Percentiles rank a stretch among this genome's conserved stretches.
Evolutionary conservation across 2,888 invertebrate genomes (phyloP).

Genomic region (Acleris literana): DNA sequence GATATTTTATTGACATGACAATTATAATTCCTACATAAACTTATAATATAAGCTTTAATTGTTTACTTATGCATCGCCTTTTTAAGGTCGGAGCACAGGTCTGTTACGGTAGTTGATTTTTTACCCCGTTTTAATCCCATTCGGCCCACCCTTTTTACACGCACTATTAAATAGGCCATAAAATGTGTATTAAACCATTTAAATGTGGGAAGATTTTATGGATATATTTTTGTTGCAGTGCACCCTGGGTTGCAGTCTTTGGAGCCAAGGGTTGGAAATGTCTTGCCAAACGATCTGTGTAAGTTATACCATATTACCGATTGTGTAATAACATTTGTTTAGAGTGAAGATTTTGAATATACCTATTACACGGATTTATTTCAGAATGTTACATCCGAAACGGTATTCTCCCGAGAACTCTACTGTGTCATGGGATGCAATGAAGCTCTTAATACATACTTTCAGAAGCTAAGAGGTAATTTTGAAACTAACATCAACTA

Average conservation of each 20-base stretch:
- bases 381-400: slow-evolving; percentile 88
- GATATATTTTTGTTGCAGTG: slow-evolving; percentile 85
- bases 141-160: slow-evolving; percentile 33
- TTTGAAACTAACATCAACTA: not conserved
- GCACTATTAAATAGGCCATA: slow-evolving; percentile 37
- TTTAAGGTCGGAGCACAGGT: not conserved
- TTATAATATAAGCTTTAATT: not conserved
- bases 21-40: not conserved
- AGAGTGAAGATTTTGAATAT: not conserved
- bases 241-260: slow-evolving; percentile 89
- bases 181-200: slow-evolving; percentile 29
- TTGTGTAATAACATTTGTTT: not conserved
- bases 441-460: slow-evolving; percentile 90
- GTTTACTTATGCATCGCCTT: not conserved
- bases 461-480: slow-evolving; percentile 87
- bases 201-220: slow-evolving; percentile 10
- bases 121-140: slow-evolving; percentile 16
- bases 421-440: slow-evolving; percentile 93
- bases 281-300: slow-evolving; percentile 93
- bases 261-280: slow-evolving; percentile 89
- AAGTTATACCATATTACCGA: slow-evolving; percentile 80
- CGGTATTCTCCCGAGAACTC: slow-evolving; percentile 87
- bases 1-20: slow-evolving; percentile 3
- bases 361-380: slow-evolving; percentile 46
- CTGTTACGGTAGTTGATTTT: slow-evolving; percentile 22